Base-by-base conservation (phyloP, 2,797 vertebrate genomes). In the Hoplostethus atlanticus region DNA sequence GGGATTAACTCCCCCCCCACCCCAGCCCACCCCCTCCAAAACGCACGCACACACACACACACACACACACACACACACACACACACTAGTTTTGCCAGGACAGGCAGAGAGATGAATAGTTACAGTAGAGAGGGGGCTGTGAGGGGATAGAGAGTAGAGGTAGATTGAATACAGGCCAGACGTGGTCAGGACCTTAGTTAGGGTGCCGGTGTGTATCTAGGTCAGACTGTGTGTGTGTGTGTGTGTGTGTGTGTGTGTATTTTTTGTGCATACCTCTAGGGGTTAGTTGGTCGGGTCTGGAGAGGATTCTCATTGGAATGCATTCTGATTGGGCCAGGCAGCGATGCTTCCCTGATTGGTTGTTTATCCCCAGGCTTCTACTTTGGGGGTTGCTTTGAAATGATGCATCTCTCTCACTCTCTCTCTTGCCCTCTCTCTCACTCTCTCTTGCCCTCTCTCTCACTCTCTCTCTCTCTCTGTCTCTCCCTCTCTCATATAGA, bases 301-400 rank as follows among this genome's bases (percentile, higher is more conserved):
- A 79, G 80, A 87, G 79, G 83, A 88, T 90, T 91, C 77, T 81
- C 58, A 68, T 59, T 78, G 82, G 81, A 92, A 90, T 90, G 84
- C 31, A 3, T 87, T 89, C 69, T 89, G 88, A 87, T 91, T 90
- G 83, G 84, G 72, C 83, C 72, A 80, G 75, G 84, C 82, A 78
- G 70, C 34, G 16, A 80, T 86, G 10, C 63, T 73, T 77, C 59
- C 78, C 77, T 87, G 86, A 90, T 89, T 89, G 80, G 87, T 77
- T 88, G 85, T 88, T 91, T 89, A 82, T 87, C 82, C 81, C 42
- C 30, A 3, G 76, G 81, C 80, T 79, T 81, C 75, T 69, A 83
- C 76, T 90, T 65, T 65, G 10, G 71, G 71, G 70, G 69, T 80
- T 84, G 51, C 61, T 90, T 90, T 90, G 71, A 91, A 86, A 84